Base-by-base conservation (phyloP, 2,797 vertebrate genomes). In the Sternotherus odoratus region DNA sequence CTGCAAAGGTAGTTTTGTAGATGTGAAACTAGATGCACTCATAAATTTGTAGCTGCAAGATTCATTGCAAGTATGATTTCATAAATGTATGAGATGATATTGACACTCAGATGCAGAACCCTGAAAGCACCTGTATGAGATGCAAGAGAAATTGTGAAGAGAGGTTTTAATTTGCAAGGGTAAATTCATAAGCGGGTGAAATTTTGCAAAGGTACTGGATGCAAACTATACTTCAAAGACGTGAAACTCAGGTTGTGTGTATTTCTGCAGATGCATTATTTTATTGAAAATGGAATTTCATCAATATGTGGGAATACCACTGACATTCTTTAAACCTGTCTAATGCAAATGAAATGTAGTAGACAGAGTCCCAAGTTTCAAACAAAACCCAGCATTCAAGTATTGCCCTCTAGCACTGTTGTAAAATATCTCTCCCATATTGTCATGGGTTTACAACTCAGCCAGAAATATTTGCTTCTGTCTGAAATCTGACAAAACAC, bases 381-480 rank as follows among this genome's bases (percentile, higher is more conserved):
- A 79, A 77, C 39, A 13, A 92, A 77, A 30, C 56, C 94, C 13
- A 0, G 30, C 51, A n/a, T 91, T 93, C 87, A 39, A 79, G 84
- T 91, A 23, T 6, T 79, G 77, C 93, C 81, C 93, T 4, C 0
- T 3, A 91, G 53, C 1, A 6, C 5, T 0, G 93, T 95, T 84
- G 93, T 81, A 78, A 48, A 2, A n/a, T 87, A 85, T 95, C 95
- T 95, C 93, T 91, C 95, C 96, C 89, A 39, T 93, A 79, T 94
- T 95, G 93, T 43, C 1, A 0, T 93, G 89, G 36, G 92, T 95
- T 97, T 95, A 97, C 93, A 94, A 95, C 92, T 79, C 1, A 1
- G 89, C 95, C 88, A 93, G 95, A 96, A 97, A 96, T 89, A 93
- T 95, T 96, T 90, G 93, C 95, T 97, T 95, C 96, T 97, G 96